Percentiles rank a stretch among this genome's conserved stretches.
Conservation (phyloP, 64 coral and sea anemone species). For the Stichodactyla mertensii region DNA sequence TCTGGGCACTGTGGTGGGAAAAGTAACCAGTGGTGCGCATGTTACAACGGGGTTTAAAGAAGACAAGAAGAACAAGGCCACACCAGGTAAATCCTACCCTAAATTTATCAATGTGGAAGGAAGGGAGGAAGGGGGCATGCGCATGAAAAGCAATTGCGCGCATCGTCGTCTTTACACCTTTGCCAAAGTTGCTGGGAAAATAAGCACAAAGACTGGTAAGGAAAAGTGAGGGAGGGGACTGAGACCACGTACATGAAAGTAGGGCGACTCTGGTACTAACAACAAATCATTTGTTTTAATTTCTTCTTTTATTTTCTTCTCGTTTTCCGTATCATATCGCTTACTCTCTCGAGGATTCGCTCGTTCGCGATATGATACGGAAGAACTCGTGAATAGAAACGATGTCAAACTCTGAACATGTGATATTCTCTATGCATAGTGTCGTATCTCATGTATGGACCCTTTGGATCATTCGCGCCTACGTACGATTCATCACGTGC, state of each 20-base stretch:
- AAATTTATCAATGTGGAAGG: no score
- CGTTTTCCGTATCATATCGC: background rate
- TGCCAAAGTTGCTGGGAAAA: background rate
- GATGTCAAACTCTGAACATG: no score
- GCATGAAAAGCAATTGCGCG: background rate
- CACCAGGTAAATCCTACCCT: conserved; percentile 54
- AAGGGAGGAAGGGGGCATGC: background rate
- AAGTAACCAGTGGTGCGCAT: conserved; percentile 60
- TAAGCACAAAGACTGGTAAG: background rate
- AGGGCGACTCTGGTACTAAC: no score
- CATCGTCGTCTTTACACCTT: background rate
- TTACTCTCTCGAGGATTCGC: no score
- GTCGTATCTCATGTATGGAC: conserved; percentile 91
- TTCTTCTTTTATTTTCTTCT: background rate
- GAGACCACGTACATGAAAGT: no score
- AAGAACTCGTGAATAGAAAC: no score
- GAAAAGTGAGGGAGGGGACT: no score
- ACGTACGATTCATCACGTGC: conserved; percentile 90
- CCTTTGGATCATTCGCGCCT: conserved; percentile 94
- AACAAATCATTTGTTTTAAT: background rate
- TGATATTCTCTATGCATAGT: conserved; percentile 28
- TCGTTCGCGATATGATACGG: no score
- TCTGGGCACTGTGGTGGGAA: conserved; percentile 63
- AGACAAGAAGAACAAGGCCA: conserved; percentile 95
- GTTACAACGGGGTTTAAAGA: conserved; percentile 88